Conservation (phyloP, 2,797 vertebrate species). For the Malacoraja senta region DNA sequence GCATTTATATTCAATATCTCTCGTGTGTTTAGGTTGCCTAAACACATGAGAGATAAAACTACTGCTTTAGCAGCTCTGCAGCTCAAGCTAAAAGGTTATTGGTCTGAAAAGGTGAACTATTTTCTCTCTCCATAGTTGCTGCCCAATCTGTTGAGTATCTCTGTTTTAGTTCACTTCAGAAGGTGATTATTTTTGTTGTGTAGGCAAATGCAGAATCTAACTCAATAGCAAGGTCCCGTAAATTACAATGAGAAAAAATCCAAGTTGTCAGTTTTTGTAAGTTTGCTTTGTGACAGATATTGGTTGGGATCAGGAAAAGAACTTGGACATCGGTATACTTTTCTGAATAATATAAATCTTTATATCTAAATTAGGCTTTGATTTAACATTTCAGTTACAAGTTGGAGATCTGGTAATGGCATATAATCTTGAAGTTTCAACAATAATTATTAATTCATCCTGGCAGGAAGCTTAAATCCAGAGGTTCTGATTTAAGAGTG, state of each 20-base stretch:
- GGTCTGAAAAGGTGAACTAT: too few species aligned
- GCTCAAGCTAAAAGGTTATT: too few species aligned
- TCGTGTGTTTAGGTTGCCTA: background rate
- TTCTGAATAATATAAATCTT: background rate
- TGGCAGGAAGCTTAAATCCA: background rate
- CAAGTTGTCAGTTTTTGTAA: background rate
- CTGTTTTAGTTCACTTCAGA: background rate
- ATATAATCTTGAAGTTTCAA: background rate
- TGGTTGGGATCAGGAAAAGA: background rate
- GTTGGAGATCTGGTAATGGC: background rate
- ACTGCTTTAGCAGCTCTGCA: too few species aligned
- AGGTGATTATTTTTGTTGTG: background rate
- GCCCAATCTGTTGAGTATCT: too few species aligned
- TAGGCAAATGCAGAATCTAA: background rate
- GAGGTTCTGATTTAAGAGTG: background rate
- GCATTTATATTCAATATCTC: background rate
- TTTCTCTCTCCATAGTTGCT: too few species aligned
- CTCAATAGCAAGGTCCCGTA: background rate
- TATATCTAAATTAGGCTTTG: background rate
- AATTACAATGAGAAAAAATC: background rate
- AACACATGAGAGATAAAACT: too few species aligned
- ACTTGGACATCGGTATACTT: background rate
- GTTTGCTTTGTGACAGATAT: background rate
- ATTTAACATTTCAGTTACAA: background rate
- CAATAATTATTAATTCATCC: background rate